Base-by-base conservation (phyloP, 2,888 invertebrate genomes). In the Mythimna albipuncta region DNA sequence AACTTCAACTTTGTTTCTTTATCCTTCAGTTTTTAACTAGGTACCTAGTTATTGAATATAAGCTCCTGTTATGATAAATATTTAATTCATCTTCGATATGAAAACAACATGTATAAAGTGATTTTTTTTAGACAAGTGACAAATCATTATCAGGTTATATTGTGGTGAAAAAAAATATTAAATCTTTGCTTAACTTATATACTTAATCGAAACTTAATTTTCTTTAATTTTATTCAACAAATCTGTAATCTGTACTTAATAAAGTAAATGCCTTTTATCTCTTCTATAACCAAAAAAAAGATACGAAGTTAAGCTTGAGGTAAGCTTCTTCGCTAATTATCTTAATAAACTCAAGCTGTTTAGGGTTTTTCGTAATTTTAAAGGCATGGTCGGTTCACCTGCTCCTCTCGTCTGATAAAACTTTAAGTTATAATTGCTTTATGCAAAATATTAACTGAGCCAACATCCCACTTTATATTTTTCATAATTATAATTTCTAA, bases 311-410 rank as follows among this genome's bases (percentile, higher is more conserved):
- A 67, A 63, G 6, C 32, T n/a, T 21, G 16, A 38, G 19, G 64
- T 41, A 62, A 67, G 47, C 64, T 32, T 57, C 54, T 62, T 50
- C 13, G 44, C n/a, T 62, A 79, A 79, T 79, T 54, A 44, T 55
- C n/a, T 79, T 57, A 63, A 80, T 84, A 64, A 80, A 84, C 63
- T 57, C 16, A 35, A 19, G 63, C 10, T 63, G 65, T 79, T 83
- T 66, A 69, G 2, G 13, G 38, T 55, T 64, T 35, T 32, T 63
- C n/a, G 3, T 38, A 35, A 65, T 59, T 65, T 47, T 47, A 1
- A 62, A 26, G 67, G 44, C 64, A 38, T 10, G 2, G 4, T 21
- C 13, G 35, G 32, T 32, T 41, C 80, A 84, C 54, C 84, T 80
- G 80, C 76, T 55, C 44, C 2, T 61, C 41, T 57, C 32, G 32